phyloP scores from a whole-genome alignment of 2,797 vertebrate genomes.

The Cossypha niveicapilla region DNA sequence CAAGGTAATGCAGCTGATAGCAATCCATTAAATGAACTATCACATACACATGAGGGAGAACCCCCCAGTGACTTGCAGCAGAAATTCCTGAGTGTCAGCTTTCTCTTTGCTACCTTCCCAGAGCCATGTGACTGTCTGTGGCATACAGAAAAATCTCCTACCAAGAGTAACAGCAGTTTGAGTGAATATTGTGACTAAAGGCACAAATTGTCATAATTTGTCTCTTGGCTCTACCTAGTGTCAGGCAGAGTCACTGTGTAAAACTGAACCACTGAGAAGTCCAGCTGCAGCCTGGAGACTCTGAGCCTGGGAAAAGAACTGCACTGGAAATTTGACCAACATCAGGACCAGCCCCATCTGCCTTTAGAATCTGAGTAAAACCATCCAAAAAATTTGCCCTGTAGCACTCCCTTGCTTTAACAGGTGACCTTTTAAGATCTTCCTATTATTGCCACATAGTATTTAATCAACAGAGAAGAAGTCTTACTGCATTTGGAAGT shows the following conservation, averaged over 20 bases:
- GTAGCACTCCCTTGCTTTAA: neutral
- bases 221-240: neutral
- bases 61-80: neutral
- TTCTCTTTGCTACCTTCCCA: neutral
- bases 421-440: neutral
- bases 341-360: neutral
- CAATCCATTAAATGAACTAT: neutral
- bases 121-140: rapidly evolving
- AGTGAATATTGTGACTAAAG: neutral
- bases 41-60: neutral
- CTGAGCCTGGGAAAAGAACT: neutral
- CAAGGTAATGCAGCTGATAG: neutral
- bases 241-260: neutral
- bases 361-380: neutral
- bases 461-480: constrained; percentile 39
- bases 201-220: neutral
- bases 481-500: constrained; percentile 50
- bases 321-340: neutral
- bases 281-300: neutral
- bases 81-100: neutral
- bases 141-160: neutral
- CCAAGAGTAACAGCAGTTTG: neutral
- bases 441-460: neutral
- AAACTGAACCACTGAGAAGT: neutral
- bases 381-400: neutral